A percentile compares a stretch with the other conserved stretches of the same genome.
Evolutionary conservation across 2,888 invertebrate genomes (phyloP).

Genomic region (Agrilus mali): DNA sequence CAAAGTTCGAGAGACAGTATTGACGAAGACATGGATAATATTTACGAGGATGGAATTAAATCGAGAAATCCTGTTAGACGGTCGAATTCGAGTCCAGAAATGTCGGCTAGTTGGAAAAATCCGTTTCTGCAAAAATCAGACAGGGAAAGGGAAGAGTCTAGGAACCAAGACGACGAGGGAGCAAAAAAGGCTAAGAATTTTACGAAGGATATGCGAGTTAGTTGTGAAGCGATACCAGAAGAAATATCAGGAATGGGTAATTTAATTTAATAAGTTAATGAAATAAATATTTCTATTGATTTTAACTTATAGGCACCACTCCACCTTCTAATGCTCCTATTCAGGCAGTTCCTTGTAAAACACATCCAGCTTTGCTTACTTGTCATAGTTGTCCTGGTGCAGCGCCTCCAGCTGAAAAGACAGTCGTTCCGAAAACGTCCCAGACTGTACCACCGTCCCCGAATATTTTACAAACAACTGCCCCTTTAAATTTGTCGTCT

Average conservation of each 20-base stretch:
- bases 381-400: constrained; percentile 40
- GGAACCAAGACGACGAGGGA: constrained; percentile 23
- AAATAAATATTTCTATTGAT: too few species aligned
- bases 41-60: constrained; percentile 29
- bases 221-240: constrained; percentile 84
- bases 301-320: constrained; percentile 40
- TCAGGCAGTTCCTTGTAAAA: constrained; percentile 4
- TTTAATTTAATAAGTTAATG: too few species aligned
- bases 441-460: constrained; percentile 39
- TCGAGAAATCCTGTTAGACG: constrained; percentile 73
- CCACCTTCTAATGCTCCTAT: constrained; percentile 44
- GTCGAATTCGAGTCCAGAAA: constrained; percentile 86
- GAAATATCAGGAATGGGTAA: constrained; percentile 52
- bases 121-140: constrained; percentile 35
- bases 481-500: constrained; percentile 3
- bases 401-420: constrained; percentile 28
- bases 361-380: constrained; percentile 34
- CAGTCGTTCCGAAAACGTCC: constrained; percentile 20
- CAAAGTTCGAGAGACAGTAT: constrained; percentile 42
- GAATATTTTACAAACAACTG: constrained; percentile 13
- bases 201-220: constrained; percentile 66
- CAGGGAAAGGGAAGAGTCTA: constrained; percentile 16
- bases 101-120: constrained; percentile 79
- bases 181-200: constrained; percentile 50
- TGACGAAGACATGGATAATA: constrained; percentile 36